Conservation (phyloP, 2,797 vertebrate genomes). For the Pagetopsis macropterus region DNA sequence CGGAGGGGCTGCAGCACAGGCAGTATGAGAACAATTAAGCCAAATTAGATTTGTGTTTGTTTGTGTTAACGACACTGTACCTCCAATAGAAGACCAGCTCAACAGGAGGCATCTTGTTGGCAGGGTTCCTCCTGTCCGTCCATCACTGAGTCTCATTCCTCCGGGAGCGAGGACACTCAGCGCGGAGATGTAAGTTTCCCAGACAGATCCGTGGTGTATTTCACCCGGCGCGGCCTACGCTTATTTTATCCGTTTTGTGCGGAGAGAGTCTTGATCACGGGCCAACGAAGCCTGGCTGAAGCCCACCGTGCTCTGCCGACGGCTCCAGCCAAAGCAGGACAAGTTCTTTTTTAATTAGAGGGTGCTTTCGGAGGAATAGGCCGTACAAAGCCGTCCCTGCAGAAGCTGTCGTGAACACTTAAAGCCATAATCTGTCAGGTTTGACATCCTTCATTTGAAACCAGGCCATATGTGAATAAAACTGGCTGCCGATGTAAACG, state of each 20-base stretch:
- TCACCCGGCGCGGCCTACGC: slow-evolving; percentile 7
- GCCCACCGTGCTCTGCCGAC: slow-evolving; percentile 24
- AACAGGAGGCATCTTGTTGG: background rate
- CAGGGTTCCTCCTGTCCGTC: slow-evolving; percentile 25
- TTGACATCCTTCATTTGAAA: slow-evolving; percentile 33
- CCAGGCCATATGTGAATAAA: slow-evolving; percentile 40
- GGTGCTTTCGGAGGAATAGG: slow-evolving; percentile 31
- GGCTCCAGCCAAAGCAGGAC: slow-evolving; percentile 30
- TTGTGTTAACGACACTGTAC: no score
- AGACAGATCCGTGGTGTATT: slow-evolving; percentile 33
- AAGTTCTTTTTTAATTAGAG: slow-evolving; percentile 45
- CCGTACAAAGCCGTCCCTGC: slow-evolving; percentile 29
- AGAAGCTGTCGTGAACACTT: slow-evolving; percentile 34
- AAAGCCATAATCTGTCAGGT: slow-evolving; percentile 51
- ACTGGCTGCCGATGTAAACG: slow-evolving; percentile 6
- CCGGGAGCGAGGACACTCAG: slow-evolving; percentile 1
- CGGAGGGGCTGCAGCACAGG: no score
- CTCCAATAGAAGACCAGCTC: no score
- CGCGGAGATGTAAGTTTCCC: slow-evolving; percentile 14
- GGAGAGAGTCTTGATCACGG: slow-evolving; percentile 32
- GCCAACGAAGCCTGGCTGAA: slow-evolving; percentile 26
- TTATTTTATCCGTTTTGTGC: slow-evolving; percentile 40
- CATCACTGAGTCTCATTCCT: slow-evolving; percentile 24
- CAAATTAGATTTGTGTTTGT: no score
- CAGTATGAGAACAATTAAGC: no score